A percentile compares a stretch with the other conserved stretches of the same genome.
Evolutionary conservation across 2,797 vertebrate genomes (phyloP).

Genomic region (Mionectes olivaceus): DNA sequence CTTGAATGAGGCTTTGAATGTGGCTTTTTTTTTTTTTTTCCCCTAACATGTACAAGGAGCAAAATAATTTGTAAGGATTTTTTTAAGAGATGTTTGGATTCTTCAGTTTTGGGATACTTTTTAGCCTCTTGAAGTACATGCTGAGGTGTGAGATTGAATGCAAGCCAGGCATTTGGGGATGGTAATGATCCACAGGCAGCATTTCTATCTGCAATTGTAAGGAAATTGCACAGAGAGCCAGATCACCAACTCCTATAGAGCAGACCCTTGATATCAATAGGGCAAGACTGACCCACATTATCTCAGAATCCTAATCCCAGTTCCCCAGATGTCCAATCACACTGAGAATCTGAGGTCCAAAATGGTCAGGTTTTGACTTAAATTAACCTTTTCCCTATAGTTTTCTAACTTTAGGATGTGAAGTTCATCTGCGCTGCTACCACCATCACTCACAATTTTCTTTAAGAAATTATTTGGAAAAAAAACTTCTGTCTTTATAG

Average conservation of each 20-base stretch:
- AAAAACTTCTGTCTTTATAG: neutral
- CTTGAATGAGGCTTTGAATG: neutral
- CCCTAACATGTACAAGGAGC: neutral
- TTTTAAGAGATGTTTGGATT: neutral
- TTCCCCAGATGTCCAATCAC: neutral
- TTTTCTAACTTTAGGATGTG: neutral
- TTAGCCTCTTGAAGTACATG: neutral
- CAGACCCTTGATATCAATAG: neutral
- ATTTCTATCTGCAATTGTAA: accelerated
- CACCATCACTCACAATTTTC: neutral
- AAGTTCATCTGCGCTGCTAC: neutral
- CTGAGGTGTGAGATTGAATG: neutral
- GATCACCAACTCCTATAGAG: neutral
- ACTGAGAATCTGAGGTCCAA: neutral
- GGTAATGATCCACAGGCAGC: neutral
- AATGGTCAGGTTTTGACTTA: neutral
- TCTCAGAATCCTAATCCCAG: neutral
- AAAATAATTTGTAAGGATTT: neutral
- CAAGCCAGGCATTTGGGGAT: neutral
- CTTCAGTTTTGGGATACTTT: neutral
- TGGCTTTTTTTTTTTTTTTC: neutral
- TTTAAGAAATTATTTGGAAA: neutral
- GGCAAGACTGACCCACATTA: neutral
- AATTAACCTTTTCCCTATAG: neutral
- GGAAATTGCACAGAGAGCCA: neutral